Conservation (phyloP, 1,140 invertebrate genomes). For the Lethocerus indicus region DNA sequence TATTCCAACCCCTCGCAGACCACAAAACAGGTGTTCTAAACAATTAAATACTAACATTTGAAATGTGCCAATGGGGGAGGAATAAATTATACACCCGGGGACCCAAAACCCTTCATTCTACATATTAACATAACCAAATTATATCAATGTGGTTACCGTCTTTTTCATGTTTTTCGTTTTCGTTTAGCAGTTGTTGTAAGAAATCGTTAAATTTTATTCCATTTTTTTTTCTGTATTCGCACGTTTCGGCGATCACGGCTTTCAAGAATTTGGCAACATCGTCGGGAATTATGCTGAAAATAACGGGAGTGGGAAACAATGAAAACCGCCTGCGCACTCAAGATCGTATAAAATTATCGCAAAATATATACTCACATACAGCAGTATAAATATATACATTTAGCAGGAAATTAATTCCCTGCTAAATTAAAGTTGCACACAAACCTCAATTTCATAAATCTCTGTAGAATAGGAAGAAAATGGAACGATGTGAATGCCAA, state of each 20-base stretch:
- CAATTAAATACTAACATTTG: too few species aligned
- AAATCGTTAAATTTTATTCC: conserved; percentile 1
- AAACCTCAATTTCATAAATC: conserved; percentile 7
- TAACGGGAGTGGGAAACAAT: background rate
- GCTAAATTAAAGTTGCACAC: background rate
- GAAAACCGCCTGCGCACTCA: too few species aligned
- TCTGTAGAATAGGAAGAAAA: conserved; percentile 1
- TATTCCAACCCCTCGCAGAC: too few species aligned
- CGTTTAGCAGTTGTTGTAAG: conserved; percentile 6
- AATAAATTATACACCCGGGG: too few species aligned
- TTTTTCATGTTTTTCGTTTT: background rate
- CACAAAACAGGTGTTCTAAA: too few species aligned
- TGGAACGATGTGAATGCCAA: conserved; percentile 6
- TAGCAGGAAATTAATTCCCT: background rate
- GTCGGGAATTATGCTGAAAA: conserved; percentile 5
- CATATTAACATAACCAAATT: too few species aligned
- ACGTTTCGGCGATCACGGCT: background rate
- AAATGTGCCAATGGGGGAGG: too few species aligned
- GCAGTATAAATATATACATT: background rate
- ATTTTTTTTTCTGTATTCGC: conserved; percentile 3
- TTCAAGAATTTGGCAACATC: conserved; percentile 5
- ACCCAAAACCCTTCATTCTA: too few species aligned
- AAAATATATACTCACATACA: background rate
- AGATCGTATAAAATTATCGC: too few species aligned
- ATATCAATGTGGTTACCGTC: background rate